A percentile compares a stretch with the other conserved stretches of the same genome.
These are phyloP conservation scores for Sorex fumeus DNA, from an alignment of 2,113 vertebrate genomes.

Conservation along the genomic window DNA sequence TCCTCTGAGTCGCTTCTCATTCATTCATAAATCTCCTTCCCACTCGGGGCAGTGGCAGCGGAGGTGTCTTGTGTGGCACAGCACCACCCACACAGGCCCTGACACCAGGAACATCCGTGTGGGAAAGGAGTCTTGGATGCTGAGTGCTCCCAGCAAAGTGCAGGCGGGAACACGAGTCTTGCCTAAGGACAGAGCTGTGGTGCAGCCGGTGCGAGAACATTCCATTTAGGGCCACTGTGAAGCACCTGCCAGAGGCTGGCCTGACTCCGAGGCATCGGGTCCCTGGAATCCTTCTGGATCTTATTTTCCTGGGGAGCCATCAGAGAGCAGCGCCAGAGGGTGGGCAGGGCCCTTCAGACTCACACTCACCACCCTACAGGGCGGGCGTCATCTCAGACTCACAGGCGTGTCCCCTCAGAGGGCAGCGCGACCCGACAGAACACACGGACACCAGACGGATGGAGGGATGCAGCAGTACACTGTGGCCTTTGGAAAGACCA, in stretches of 20 bases:
- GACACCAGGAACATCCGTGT: neutral
- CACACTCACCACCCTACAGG: too few species aligned
- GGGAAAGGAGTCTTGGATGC: neutral
- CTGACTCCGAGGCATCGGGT: neutral
- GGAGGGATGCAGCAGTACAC: too few species aligned
- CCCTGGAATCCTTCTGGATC: neutral
- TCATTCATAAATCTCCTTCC: constrained; percentile 3
- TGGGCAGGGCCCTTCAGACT: neutral
- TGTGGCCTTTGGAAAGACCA: too few species aligned
- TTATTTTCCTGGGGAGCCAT: neutral
- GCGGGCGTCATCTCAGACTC: too few species aligned
- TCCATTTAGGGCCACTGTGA: neutral
- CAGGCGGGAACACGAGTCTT: neutral
- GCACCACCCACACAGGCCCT: neutral
- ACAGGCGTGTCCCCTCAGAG: too few species aligned
- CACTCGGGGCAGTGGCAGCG: neutral
- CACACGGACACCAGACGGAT: too few species aligned
- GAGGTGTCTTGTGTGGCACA: neutral
- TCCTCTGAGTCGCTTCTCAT: neutral
- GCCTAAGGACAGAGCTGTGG: neutral
- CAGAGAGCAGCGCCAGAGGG: neutral
- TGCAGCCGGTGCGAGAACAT: neutral
- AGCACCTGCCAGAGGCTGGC: neutral
- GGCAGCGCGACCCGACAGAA: too few species aligned
- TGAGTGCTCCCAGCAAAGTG: neutral